Percentiles rank a stretch among this genome's conserved stretches.
phyloP scores from a whole-genome alignment of 2,888 invertebrate genomes.

The Sarcophaga subvicina region DNA sequence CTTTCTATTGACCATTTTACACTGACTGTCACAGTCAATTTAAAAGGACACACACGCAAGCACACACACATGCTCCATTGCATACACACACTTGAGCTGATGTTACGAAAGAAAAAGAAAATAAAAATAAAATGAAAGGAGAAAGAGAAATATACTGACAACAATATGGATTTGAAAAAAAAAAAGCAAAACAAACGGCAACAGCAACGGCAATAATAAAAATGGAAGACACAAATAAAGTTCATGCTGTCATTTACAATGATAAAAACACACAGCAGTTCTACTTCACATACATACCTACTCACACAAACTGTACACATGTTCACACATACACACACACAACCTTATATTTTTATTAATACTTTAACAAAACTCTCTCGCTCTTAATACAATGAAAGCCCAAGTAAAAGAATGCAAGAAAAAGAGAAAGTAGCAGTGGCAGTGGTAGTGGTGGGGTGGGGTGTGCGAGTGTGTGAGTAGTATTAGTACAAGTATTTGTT shows the following conservation, averaged over 20 bases:
- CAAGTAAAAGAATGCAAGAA: neutral
- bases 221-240: constrained; percentile 25
- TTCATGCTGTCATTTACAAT: constrained; percentile 43
- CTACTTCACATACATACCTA: neutral
- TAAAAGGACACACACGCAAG: neutral
- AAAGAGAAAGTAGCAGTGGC: neutral
- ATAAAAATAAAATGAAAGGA: too few species aligned
- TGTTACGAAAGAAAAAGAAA: too few species aligned
- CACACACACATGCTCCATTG: neutral
- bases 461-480: neutral
- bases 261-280: constrained; percentile 16
- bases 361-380: constrained; percentile 26
- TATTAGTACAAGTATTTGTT: constrained; percentile 60
- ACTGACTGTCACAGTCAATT: constrained; percentile 31
- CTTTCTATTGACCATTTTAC: neutral
- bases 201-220: neutral
- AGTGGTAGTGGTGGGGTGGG: neutral
- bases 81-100: too few species aligned
- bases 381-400: constrained; percentile 5
- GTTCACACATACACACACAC: neutral
- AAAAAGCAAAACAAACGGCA: constrained; percentile 1
- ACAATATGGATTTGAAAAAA: constrained; percentile 1
- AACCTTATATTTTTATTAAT: constrained; percentile 1
- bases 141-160: neutral
- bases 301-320: neutral